Evolutionary conservation across 2,888 invertebrate species (phyloP).

Genomic region (Campaea margaritaria): DNA sequence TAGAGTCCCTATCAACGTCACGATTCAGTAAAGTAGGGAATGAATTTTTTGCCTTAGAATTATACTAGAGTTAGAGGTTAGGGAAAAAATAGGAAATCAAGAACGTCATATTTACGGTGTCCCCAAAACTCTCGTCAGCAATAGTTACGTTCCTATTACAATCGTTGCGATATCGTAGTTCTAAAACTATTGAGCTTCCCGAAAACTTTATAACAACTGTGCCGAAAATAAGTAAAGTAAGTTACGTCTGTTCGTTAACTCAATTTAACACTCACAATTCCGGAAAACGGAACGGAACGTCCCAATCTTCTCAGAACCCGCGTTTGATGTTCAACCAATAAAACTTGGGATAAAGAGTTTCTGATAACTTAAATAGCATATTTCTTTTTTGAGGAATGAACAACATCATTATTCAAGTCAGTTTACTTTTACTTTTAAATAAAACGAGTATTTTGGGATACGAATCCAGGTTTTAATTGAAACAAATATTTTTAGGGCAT

Average conservation of each 20-base stretch:
- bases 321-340: conserved; percentile 30
- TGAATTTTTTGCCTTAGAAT: no score
- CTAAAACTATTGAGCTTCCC: conserved; percentile 4
- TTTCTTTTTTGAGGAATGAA: conserved; percentile 9
- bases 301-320: conserved; percentile 33
- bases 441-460: no score
- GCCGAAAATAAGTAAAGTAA: conserved; percentile 42
- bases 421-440: no score
- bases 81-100: no score
- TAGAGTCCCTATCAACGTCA: no score
- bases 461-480: no score
- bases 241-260: conserved; percentile 46
- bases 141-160: background rate
- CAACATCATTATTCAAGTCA: background rate
- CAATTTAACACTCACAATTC: conserved; percentile 46
- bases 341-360: conserved; percentile 24
- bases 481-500: no score
- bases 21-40: no score
- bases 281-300: conserved; percentile 36
- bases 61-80: no score
- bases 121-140: background rate
- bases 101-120: no score
- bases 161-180: background rate
- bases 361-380: conserved; percentile 19
- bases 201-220: conserved; percentile 43